phyloP scores from a whole-genome alignment of 1,140 invertebrate species.

The Drosophila sucinea region DNA sequence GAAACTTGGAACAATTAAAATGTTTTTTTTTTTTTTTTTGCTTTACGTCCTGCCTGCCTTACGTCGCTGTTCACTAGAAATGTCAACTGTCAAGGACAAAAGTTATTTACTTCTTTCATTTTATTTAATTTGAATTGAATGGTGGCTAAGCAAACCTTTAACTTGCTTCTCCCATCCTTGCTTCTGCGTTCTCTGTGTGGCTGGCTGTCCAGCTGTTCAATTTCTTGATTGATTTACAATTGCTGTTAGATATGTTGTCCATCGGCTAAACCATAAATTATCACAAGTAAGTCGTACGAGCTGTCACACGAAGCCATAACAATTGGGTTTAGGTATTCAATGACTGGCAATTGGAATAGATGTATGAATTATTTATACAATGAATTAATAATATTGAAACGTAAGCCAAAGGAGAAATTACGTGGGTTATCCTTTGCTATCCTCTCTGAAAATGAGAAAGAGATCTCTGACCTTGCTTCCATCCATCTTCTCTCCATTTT shows the following conservation, averaged over 20 bases:
- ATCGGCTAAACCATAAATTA: slow-evolving; percentile 50
- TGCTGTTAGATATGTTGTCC: slow-evolving; percentile 19
- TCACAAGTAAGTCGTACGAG: slow-evolving; percentile 8
- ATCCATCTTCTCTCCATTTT: not conserved
- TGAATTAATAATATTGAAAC: slow-evolving; percentile 12
- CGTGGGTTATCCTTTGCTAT: not conserved
- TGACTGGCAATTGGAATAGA: not conserved
- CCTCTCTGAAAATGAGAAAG: too few relatives aligned
- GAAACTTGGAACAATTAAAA: slow-evolving; percentile 66
- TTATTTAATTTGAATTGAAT: slow-evolving; percentile 34
- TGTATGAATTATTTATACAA: slow-evolving; percentile 2
- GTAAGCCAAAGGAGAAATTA: not conserved
- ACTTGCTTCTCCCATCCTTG: not conserved
- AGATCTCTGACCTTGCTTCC: not conserved
- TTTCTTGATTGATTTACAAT: slow-evolving; percentile 73
- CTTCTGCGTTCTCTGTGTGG: not conserved
- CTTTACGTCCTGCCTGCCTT: not conserved
- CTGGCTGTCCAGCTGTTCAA: slow-evolving; percentile 41
- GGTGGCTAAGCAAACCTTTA: slow-evolving; percentile 6
- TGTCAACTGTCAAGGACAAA: slow-evolving; percentile 63
- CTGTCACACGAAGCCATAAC: slow-evolving; percentile 26
- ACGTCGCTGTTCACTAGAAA: slow-evolving; percentile 30
- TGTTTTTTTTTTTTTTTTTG: slow-evolving; percentile 39
- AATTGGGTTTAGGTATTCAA: slow-evolving; percentile 5
- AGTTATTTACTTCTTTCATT: slow-evolving; percentile 25